Percentiles rank a stretch among this genome's conserved stretches.
Evolutionary conservation across 2,113 vertebrate species (phyloP).

Genomic region (Empidonax traillii): DNA sequence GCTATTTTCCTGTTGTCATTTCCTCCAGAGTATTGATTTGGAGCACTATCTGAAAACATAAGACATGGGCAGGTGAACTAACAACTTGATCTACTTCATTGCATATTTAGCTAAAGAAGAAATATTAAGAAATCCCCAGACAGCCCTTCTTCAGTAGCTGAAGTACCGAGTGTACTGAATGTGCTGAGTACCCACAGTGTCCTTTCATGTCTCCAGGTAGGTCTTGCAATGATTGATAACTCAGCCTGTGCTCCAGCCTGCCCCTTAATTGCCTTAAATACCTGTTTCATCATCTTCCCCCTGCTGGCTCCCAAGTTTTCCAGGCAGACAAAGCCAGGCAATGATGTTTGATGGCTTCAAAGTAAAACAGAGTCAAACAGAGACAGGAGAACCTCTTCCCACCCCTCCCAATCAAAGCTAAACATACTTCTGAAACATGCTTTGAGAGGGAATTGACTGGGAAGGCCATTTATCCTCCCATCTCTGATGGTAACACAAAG

Average conservation of each 20-base stretch:
- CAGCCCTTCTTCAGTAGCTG: not conserved
- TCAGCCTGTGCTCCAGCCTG: constrained; percentile 33
- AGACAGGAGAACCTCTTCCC: not conserved
- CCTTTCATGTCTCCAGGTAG: not conserved
- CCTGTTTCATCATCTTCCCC: not conserved
- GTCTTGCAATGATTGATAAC: constrained; percentile 25
- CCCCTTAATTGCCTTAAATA: constrained; percentile 38
- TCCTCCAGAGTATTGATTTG: not conserved
- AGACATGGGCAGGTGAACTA: not conserved
- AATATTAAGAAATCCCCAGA: not conserved
- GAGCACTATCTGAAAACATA: not conserved
- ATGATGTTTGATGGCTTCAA: not conserved
- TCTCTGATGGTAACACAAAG: not conserved
- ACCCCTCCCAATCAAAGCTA: not conserved
- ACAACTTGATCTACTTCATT: not conserved
- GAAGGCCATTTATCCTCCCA: not conserved
- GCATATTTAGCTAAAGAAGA: not conserved
- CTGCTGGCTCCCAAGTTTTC: not conserved
- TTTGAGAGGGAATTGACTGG: not conserved
- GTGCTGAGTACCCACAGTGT: not conserved
- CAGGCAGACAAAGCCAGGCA: not conserved
- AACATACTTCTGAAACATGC: not conserved
- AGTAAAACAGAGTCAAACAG: not conserved
- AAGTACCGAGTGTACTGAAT: not conserved
- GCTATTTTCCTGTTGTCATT: not conserved